These are phyloP conservation scores for Lanius ludovicianus DNA, from an alignment of 2,113 vertebrate genomes.

Conservation along the genomic window DNA sequence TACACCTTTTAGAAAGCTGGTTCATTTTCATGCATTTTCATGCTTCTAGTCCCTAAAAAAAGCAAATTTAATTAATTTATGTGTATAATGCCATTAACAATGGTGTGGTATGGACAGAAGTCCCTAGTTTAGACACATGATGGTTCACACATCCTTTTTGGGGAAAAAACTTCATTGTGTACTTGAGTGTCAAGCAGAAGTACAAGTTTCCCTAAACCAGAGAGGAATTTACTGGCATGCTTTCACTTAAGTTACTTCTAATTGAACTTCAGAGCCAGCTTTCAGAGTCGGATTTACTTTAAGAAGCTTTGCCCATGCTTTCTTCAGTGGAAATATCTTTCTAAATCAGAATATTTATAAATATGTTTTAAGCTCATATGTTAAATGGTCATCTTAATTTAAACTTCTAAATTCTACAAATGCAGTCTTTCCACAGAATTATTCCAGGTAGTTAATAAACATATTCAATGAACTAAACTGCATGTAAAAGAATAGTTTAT, in stretches of 20 bases:
- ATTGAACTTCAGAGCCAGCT: neutral
- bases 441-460: neutral
- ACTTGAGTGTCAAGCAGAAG: neutral
- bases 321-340: neutral
- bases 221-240: neutral
- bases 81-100: fast-evolving
- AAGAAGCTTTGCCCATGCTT: neutral
- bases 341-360: neutral
- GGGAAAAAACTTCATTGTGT: neutral
- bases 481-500: neutral
- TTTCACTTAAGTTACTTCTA: neutral
- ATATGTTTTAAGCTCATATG: neutral
- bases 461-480: neutral
- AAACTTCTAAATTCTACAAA: neutral
- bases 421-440: neutral
- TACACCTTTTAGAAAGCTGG: neutral
- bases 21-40: neutral
- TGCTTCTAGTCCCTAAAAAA: neutral
- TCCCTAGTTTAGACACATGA: neutral
- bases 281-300: neutral
- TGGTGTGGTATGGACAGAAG: neutral
- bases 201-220: neutral
- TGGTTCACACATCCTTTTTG: neutral
- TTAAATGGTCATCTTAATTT: neutral
- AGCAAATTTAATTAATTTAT: neutral